Percentiles rank a stretch among this genome's conserved stretches.
Conservation (phyloP, 2,888 invertebrate genomes). For the Synergus itoensis region DNA sequence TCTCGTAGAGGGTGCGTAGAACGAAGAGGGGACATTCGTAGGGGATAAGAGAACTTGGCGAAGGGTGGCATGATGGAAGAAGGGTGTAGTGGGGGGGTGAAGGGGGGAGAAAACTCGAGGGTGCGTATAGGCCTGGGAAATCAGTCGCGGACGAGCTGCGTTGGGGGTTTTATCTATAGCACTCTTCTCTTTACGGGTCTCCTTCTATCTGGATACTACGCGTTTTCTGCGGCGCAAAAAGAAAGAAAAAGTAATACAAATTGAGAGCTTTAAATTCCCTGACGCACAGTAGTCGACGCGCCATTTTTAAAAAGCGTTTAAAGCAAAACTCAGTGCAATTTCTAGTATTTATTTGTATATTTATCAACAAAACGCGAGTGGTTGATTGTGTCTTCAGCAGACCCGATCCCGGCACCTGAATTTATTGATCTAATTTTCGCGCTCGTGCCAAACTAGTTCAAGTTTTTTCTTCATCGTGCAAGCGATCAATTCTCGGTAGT, state of each 20-base stretch:
- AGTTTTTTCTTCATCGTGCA: slow-evolving; percentile 41
- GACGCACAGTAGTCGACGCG: slow-evolving; percentile 17
- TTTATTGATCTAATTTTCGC: slow-evolving; percentile 43
- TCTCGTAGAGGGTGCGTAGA: slow-evolving; percentile 70
- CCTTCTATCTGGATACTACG: slow-evolving; percentile 31
- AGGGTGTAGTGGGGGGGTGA: slow-evolving; percentile 67
- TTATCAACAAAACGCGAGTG: slow-evolving; percentile 23
- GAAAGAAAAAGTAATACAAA: slow-evolving; percentile 10
- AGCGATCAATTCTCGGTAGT: slow-evolving; percentile 42
- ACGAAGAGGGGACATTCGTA: slow-evolving; percentile 66
- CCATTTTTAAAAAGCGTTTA: neutral
- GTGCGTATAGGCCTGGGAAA: slow-evolving; percentile 77
- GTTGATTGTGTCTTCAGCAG: neutral
- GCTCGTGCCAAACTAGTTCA: slow-evolving; percentile 42
- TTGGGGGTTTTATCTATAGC: slow-evolving; percentile 76
- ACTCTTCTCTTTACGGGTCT: slow-evolving; percentile 57
- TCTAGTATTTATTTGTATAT: neutral
- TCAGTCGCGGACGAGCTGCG: slow-evolving; percentile 77
- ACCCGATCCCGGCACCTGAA: neutral
- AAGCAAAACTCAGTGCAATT: slow-evolving; percentile 10
- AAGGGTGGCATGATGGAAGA: slow-evolving; percentile 61
- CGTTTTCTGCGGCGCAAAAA: slow-evolving; percentile 9
- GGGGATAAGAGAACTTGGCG: slow-evolving; percentile 64
- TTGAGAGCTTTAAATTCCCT: slow-evolving; percentile 4
- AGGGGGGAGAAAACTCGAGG: slow-evolving; percentile 75